Base-by-base conservation (phyloP, 2,797 vertebrate species). In the Pseudocheirus occidentalis region DNA sequence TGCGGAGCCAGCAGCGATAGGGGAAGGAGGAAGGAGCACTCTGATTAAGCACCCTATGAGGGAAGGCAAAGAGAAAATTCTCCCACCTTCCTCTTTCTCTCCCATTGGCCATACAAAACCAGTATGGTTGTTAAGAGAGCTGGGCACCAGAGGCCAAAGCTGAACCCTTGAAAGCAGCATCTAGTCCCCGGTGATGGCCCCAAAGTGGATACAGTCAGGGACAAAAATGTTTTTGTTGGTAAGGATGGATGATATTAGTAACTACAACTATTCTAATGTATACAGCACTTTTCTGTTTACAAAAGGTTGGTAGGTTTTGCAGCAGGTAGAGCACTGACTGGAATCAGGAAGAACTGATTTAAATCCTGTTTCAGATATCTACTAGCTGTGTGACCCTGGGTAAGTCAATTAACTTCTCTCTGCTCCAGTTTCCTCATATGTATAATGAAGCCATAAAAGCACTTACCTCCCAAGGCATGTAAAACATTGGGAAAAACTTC, bases 41-140 rank as follows among this genome's bases (percentile, higher is more conserved):
- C 34, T 95, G 81, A 55, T 27, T 16, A 93, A 95, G 57, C n/a
- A 92, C 31, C 57, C 95, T 91, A 53, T 29, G 34, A 73, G 31
- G 58, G 58, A 4, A 1, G 0, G 28, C 29, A 54, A 57, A 55
- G 93, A 91, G 73, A 92, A 94, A 92, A 56, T 12, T 52, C 92
- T 66, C 40, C 93, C 56, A 2, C 3, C 12, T 28, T 91, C n/a
- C 0, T 12, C 18, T n/a, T 46, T 58, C 40, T 56, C 27, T 57
- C 29, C 89, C 55, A 12, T 4, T 34, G 94, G 91, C 56, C 54
- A 7, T 91, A 93, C n/a, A 18, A 91, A 55, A 56, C 90, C 0
- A 0, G 29, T 16, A 16, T 28, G 89, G 81, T 93, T 53, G 7
- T 6, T 5, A 55, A 58, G 59, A 89, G 27, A 53, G 91, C 73